Base-by-base conservation (phyloP, 2,113 vertebrate genomes). In the Danionella cerebrum region DNA sequence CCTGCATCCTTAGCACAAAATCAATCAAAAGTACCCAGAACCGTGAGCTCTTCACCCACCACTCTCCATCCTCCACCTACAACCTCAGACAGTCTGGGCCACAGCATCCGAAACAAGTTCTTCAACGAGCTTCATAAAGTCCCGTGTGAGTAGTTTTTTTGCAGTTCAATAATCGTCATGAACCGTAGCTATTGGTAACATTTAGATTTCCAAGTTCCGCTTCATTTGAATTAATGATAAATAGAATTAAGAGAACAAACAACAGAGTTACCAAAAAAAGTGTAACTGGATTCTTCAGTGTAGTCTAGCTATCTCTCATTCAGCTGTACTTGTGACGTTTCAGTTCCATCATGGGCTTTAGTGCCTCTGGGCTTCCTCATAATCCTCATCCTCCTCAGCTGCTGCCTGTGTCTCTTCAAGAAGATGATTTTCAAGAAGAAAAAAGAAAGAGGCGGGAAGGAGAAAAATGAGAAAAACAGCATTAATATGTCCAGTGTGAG, bases 361-460 rank as follows among this genome's bases (percentile, higher is more conserved):
- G 81, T 64, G 8, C 78, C 82, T 5, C 69, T 89, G 2, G 79
- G 76, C 81, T 86, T 95, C 48, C 89, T 98, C 52, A 86, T 82
- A 4, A 83, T 94, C 80, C 89, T 92, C 14, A 76, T 93, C 75
- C 84, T 88, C 65, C 83, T 97, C 77, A 92, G 92, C 60, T 95
- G 91, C 83, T 89, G 86, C 69, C 85, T 86, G 79, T 98, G 95
- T 78, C 79, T 94, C 72, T 96, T 93, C 88, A 97, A 91, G 84
- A 98, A 98, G 86, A 94, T 90, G 74, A 83, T 93, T 72, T 93
- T 92, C 85, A 97, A 96, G 88, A 97, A 93, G 86, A 84, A 84
- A 79, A 86, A 86, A 55, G 84, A 84, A 58, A 84, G 83, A 76
- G 76, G 81, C 33, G 91, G 87, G 48, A 95, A 92, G 74, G 93